phyloP scores from a whole-genome alignment of 2,113 vertebrate species.

The Pyxicephalus adspersus region DNA sequence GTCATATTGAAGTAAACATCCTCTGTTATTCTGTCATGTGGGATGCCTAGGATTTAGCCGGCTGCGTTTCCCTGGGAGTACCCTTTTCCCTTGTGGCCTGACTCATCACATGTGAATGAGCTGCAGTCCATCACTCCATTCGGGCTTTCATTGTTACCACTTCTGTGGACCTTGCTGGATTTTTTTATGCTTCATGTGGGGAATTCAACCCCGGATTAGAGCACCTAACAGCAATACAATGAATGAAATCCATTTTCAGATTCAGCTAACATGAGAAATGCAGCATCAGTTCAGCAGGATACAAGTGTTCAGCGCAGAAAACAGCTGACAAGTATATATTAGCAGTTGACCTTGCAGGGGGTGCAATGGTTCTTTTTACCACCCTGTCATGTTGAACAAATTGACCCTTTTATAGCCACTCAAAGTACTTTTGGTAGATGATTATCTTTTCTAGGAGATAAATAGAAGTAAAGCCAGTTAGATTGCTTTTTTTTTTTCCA shows the following conservation, averaged over 20 bases:
- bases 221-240: conserved; percentile 52
- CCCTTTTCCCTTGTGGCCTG: conserved; percentile 72
- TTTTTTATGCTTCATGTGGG: conserved; percentile 56
- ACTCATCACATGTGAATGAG: conserved; percentile 75
- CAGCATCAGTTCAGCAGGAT: conserved; percentile 4
- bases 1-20: conserved; percentile 63
- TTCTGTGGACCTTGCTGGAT: conserved; percentile 59
- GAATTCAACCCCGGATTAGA: conserved; percentile 61
- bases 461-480: not conserved
- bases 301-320: conserved; percentile 53
- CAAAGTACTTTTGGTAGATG: conserved; percentile 41
- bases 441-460: not conserved
- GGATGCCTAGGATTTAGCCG: conserved; percentile 65
- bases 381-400: conserved; percentile 41
- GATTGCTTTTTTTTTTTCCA: not conserved
- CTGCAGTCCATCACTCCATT: conserved; percentile 72
- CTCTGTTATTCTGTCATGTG: conserved; percentile 58
- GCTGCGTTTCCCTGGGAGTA: conserved; percentile 67
- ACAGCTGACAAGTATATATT: conserved; percentile 60
- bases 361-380: conserved; percentile 63
- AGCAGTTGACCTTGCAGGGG: conserved; percentile 71
- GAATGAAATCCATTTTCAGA: conserved; percentile 36
- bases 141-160: conserved; percentile 54
- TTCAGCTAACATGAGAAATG: not conserved
- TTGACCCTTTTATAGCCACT: conserved; percentile 59